Base-by-base conservation (phyloP, 2,113 vertebrate genomes). In the Tringa solitaria region DNA sequence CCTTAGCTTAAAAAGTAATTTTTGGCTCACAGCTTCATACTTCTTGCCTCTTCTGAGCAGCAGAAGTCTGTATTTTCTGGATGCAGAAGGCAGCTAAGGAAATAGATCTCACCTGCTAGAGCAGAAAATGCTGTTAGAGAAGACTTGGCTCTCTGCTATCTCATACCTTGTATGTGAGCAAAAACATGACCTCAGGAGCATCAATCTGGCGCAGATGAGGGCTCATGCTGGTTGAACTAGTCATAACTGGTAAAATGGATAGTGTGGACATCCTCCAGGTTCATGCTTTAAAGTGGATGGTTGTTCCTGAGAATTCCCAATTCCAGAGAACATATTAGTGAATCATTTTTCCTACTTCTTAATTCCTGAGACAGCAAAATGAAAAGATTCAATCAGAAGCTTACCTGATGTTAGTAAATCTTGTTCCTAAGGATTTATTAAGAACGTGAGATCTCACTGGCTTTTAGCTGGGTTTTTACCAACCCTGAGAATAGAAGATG, bases 281-380 rank as follows among this genome's bases (percentile, higher is more conserved):
- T 64, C 10, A 2, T 13, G 15, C 41, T 32, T 45, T 24, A 0
- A 20, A 27, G 51, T 4, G 18, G 24, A 4, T 26, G 39, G 19
- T 14, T 59, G 19, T 32, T 78, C 26, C 26, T 2, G 2, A 56
- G 64, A 37, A 30, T 14, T 33, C 50, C 35, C 0, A 1, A 17
- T 82, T 69, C 35, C 10, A 8, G 54, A 43, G 32, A 77, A n/a
- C n/a, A 9, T n/a, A 14, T 37, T 59, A 28, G 10, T 27, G 45
- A 35, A 24, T 70, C 2, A 1, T 30, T 69, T 28, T 82, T 82
- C 18, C 32, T 48, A 16, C 5, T 14, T 20, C 35, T 43, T 63
- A 22, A 33, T 37, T 69, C 56, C 54, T 14, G n/a, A 87, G 63
- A 35, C 21, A 27, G 61, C 30, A 43, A 81, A 75, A 75, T 48